Evolutionary conservation across 2,797 vertebrate species (phyloP), one percentile per base, ranked within the genome.

Genomic region (Tapirus indicus): DNA sequence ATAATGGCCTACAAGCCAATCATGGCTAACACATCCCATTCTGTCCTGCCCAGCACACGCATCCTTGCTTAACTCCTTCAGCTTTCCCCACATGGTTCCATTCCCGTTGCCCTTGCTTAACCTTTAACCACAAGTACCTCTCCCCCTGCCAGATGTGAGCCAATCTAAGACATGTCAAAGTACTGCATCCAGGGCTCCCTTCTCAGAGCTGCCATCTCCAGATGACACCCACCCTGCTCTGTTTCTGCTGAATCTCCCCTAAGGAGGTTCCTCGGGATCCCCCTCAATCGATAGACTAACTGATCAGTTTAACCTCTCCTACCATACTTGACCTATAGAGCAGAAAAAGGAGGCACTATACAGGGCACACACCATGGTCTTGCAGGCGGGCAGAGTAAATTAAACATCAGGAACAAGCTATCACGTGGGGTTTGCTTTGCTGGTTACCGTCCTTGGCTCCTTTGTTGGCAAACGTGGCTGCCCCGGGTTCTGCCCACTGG

Each of bases 361-460:
- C 7, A 20, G 29, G 69, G 20, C 25, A 32, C 23, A 14, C 0
- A 0, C 17, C 14, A 0, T 0, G 29, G 17, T 4, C 47, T 41
- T 35, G 72, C 3, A 41, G 20, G 8, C 1, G 0, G 38, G 47
- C 3, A 5, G 38, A 35, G 71, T 9, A 7, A 38, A 38, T 4
- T 7, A 13, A 29, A 18, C n/a, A 1, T 27, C 1, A 29, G 47
- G 60, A 32, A 9, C 25, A 3, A 41, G 49, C 58, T 9, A 3
- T 5, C 3, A 0, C 9, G 1, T 9, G 27, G 2, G 2, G 2
- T 29, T 16, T 25, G 25, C 68, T 49, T 3, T 5, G 27, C 13
- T 7, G 27, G 6, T 12, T 54, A 35, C 38, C 54, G 71, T 62
- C 62, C n/a, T 17, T 0, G 17, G 27, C 71, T 54, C 56, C 52